These are phyloP conservation scores for Elymnias hypermnestra DNA, from an alignment of 1,140 invertebrate species.

Conservation along the genomic window DNA sequence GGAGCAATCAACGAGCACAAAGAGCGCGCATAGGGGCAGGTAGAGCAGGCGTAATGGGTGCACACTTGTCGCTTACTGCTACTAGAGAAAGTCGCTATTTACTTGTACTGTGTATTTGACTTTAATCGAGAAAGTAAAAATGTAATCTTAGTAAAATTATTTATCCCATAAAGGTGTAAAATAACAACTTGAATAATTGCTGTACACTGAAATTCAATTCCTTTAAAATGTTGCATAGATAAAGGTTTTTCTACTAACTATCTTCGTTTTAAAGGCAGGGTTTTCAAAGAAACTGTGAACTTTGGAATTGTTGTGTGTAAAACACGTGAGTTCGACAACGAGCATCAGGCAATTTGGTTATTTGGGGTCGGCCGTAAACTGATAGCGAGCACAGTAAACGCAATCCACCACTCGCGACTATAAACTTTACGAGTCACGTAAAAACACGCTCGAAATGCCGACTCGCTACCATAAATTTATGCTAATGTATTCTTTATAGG, in stretches of 20 bases:
- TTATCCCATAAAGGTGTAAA: too few species aligned
- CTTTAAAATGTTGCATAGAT: too few species aligned
- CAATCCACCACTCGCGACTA: conserved; percentile 72
- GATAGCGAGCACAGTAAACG: conserved; percentile 70
- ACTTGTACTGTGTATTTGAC: neutral
- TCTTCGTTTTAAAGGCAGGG: too few species aligned
- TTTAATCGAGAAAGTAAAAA: too few species aligned
- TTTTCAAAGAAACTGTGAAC: too few species aligned
- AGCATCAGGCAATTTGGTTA: conserved; percentile 65
- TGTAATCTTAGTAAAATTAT: too few species aligned
- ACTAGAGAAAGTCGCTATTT: conserved; percentile 2
- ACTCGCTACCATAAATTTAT: conserved; percentile 74
- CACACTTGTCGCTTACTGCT: conserved; percentile 3
- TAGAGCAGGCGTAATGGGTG: neutral
- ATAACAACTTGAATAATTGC: too few species aligned
- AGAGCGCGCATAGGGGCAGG: conserved; percentile 2
- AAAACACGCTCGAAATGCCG: conserved; percentile 72
- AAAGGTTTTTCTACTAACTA: too few species aligned
- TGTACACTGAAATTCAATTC: too few species aligned
- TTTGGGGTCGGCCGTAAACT: conserved; percentile 72
- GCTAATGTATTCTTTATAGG: conserved; percentile 76
- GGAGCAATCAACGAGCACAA: conserved; percentile 10
- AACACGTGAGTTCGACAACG: conserved; percentile 39
- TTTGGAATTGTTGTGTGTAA: too few species aligned
- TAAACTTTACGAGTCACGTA: conserved; percentile 75